Evolutionary conservation across 1,140 invertebrate genomes (phyloP).

Genomic region (Homarus americanus): DNA sequence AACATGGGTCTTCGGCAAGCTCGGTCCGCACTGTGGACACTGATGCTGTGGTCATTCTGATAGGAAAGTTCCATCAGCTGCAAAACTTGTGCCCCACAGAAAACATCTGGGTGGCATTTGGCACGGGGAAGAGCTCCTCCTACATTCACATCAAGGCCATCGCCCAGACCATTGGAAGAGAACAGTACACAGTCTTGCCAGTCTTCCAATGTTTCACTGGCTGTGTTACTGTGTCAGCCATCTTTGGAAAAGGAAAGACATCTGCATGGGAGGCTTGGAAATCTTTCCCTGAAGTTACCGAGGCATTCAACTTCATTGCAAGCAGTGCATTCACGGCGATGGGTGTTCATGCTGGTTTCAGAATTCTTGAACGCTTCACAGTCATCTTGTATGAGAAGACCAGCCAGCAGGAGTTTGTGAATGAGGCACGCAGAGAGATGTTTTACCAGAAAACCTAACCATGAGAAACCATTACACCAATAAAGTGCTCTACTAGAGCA

Average conservation of each 20-base stretch:
- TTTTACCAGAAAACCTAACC: conserved; percentile 48
- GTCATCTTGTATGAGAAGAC: conserved; percentile 37
- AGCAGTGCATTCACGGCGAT: neutral
- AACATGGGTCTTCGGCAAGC: conserved; percentile 11
- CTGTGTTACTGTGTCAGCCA: conserved; percentile 31
- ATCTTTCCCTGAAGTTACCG: conserved; percentile 28
- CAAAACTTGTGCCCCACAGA: conserved; percentile 7
- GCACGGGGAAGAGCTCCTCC: conserved; percentile 21
- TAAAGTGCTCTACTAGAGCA: conserved; percentile 42
- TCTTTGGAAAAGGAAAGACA: conserved; percentile 40
- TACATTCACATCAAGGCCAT: conserved; percentile 35
- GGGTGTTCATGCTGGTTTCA: conserved; percentile 17
- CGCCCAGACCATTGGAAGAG: conserved; percentile 35
- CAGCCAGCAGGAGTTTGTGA: conserved; percentile 22
- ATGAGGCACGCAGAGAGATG: conserved; percentile 36
- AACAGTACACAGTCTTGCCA: conserved; percentile 46
- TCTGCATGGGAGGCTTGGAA: conserved; percentile 37
- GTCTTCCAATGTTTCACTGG: conserved; percentile 47
- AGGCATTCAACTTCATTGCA: conserved; percentile 20
- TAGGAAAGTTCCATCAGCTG: conserved; percentile 53
- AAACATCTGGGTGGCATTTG: conserved; percentile 43
- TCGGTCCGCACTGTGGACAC: conserved; percentile 5
- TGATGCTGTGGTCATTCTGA: no score
- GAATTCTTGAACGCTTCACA: conserved; percentile 43
- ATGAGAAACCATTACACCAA: conserved; percentile 18